Base-by-base conservation (phyloP, 2,113 vertebrate species). In the Lophura nycthemera region DNA sequence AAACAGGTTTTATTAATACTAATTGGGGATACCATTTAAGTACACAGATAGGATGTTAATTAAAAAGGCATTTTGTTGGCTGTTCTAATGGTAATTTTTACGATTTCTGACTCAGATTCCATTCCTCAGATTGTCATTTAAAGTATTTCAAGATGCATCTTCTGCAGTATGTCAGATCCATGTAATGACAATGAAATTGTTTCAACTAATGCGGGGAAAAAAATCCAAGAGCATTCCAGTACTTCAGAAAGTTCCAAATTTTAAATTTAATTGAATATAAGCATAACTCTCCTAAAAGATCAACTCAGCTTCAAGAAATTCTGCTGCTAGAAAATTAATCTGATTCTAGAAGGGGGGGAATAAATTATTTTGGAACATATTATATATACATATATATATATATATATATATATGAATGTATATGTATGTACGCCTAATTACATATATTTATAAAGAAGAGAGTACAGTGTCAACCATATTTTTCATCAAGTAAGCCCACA, bases 131-230 rank as follows among this genome's bases (percentile, higher is more conserved):
- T 76, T 89, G 54, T 83, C 86, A 79, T 34, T 89, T 81, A 90
- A 95, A 95, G 88, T 93, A 92, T 85, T 95, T 90, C 73, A 90
- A 91, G 69, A 93, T 81, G 66, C 52, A 88, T 82, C 21, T 93
- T 94, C 83, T 93, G 92, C 56, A 85, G 3, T 88, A 52, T 90
- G 69, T 93, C 89, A 91, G 54, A 90, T 70, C 42, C 69, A 29
- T 85, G 42, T 75, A 87, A 92, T 43, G 43, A 77, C 43, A 64
- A 69, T 29, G n/a, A 86, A 90, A 22, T 82, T 83, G 17, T 93
- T 96, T 82, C 92, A 96, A 75, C 20, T 88, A 34, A 59, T 42
- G 45, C 50, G 92, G 25, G 38, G 29, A 4, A 75, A 87, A 94
- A 95, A 65, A 8, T 7, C 8, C 60, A 83, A 7, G 56, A 80